Evolutionary conservation across 2,113 vertebrate genomes (phyloP).

Genomic region (Ciconia stormi): DNA sequence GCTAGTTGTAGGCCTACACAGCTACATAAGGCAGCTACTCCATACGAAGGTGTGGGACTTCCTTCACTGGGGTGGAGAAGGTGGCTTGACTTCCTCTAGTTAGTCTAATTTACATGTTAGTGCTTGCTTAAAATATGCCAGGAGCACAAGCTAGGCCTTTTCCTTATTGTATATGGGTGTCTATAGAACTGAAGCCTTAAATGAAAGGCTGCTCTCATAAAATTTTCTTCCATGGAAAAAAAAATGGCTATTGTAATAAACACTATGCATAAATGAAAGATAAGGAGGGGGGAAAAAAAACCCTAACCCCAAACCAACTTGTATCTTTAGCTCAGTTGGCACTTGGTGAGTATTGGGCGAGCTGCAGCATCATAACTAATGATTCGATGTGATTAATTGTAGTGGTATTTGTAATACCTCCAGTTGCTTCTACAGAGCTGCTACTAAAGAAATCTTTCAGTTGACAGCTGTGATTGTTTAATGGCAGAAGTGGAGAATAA

Average conservation of each 20-base stretch:
- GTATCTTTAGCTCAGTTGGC: not conserved
- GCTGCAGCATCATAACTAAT: not conserved
- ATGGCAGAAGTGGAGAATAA: constrained; percentile 26
- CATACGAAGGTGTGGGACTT: not conserved
- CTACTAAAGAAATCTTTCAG: not conserved
- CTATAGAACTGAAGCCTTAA: not conserved
- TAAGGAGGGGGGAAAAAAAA: not conserved
- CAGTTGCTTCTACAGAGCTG: not conserved
- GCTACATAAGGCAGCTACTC: not conserved
- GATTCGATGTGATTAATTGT: not conserved
- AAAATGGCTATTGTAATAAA: not conserved
- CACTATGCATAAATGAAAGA: not conserved
- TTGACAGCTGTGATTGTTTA: not conserved
- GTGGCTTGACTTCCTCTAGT: not conserved
- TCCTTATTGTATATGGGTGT: not conserved
- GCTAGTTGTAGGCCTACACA: not conserved
- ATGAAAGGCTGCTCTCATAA: not conserved
- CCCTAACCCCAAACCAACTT: accelerated
- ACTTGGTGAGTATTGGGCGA: not conserved
- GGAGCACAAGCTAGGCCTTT: not conserved
- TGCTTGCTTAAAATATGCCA: not conserved
- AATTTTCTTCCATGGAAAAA: not conserved
- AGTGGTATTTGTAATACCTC: not conserved
- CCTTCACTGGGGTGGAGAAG: not conserved
- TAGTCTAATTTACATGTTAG: not conserved